Evolutionary conservation across 1,140 invertebrate genomes (phyloP), one percentile per base, ranked within the genome.

Genomic region (Euwallacea fornicatus): DNA sequence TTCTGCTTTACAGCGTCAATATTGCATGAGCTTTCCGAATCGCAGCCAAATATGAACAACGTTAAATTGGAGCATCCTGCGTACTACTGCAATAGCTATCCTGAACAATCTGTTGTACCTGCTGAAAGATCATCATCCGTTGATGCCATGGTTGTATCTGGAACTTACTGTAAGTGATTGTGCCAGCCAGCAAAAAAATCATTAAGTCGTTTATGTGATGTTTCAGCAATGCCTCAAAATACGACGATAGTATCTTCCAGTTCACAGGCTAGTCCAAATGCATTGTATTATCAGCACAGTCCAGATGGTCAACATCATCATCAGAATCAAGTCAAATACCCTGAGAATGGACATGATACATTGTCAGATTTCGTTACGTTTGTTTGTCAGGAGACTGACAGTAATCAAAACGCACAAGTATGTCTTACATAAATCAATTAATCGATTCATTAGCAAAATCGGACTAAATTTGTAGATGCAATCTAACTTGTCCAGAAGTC

Each of bases 281-380:
- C 78, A 60, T 75, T 84, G 42, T 85, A 84, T 74, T 85, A 85
- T 76, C 84, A 84, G 67, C 83, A 84, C 58, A 85, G 83, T 78
- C 80, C 80, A 56, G 80, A 82, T 55, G 75, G 77, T 6, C 79
- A 81, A 16, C 78, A 77, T 58, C 68, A 82, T 47, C 78, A 75
- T 73, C 81, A 79, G 66, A 78, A 78, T 65, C 78, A 89, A 69
- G 88, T 88, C 58, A 92, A 92, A 81, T 93, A 93, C 76, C 90
- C 91, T 42, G 91, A 93, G 77, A 92, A 92, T 78, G 90, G 90
- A 43, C 81, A 95, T 81, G 95, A 97, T 82, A 95, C 93, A 0
- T 88, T 98, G 66, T 93, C 94, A 0, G 96, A 98, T 83, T 98
- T 97, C 83, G 96, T 98, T 43, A 97, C 95, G 43, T 94, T 98